Percentiles rank a stretch among this genome's conserved stretches.
phyloP scores from a whole-genome alignment of 2,888 invertebrate genomes.

The Endotricha flammealis region DNA sequence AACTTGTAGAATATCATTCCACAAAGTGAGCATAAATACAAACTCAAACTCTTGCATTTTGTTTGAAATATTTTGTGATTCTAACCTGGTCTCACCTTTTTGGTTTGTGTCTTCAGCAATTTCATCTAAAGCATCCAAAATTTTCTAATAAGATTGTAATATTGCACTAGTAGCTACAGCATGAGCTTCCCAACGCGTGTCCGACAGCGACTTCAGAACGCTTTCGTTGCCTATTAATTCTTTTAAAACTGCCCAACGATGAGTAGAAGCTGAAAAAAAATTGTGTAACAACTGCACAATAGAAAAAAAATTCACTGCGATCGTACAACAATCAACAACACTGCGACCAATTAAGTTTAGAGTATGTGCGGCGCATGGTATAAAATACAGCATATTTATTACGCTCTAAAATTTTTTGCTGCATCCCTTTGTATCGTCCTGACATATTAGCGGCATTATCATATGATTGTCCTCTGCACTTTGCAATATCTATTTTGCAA shows the following conservation, averaged over 20 bases:
- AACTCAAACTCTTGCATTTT: background rate
- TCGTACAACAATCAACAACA: background rate
- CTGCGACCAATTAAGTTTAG: slow-evolving; percentile 4
- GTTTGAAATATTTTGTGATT: slow-evolving; percentile 2
- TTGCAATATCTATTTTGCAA: slow-evolving; percentile 8
- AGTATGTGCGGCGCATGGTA: slow-evolving; percentile 14
- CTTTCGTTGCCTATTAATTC: slow-evolving; percentile 8
- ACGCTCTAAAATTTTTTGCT: slow-evolving; percentile 11
- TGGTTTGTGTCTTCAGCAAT: slow-evolving; percentile 2
- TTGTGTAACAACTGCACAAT: background rate
- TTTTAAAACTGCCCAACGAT: slow-evolving; percentile 10
- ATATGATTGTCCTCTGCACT: slow-evolving; percentile 14
- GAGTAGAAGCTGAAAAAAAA: background rate
- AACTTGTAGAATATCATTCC: slow-evolving; percentile 9
- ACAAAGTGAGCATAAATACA: slow-evolving; percentile 7
- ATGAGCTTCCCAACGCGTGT: slow-evolving; percentile 10
- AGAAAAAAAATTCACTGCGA: slow-evolving; percentile 1
- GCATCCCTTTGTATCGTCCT: slow-evolving; percentile 11
- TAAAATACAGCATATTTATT: slow-evolving; percentile 13
- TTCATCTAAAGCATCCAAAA: slow-evolving; percentile 8
- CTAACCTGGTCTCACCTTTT: slow-evolving; percentile 1
- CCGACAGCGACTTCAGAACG: slow-evolving; percentile 10
- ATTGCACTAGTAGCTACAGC: slow-evolving; percentile 1
- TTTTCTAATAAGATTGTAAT: slow-evolving; percentile 9
- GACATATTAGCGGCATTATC: slow-evolving; percentile 16